These are phyloP conservation scores for Aspidoscelis tigris DNA, from an alignment of 2,113 vertebrate genomes.

Conservation along the genomic window DNA sequence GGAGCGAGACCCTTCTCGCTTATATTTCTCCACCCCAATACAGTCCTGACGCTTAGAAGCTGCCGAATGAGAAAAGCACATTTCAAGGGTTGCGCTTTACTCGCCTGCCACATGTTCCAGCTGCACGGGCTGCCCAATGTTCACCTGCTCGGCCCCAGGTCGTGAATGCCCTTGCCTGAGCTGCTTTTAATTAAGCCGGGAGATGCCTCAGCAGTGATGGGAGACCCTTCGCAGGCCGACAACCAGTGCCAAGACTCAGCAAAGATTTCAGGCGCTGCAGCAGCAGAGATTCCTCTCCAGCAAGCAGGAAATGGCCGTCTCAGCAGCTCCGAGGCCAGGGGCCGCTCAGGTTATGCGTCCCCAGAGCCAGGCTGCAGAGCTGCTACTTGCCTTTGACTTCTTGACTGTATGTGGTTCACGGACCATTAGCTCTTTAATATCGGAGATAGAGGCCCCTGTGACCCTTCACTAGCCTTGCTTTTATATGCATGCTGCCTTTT, in stretches of 20 bases:
- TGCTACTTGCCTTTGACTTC: neutral
- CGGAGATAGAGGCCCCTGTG: neutral
- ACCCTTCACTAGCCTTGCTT: neutral
- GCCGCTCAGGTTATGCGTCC: neutral
- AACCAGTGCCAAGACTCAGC: neutral
- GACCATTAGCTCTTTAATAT: neutral
- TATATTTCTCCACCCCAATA: neutral
- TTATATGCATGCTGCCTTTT: no score
- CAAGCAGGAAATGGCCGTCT: neutral
- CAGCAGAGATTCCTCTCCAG: neutral
- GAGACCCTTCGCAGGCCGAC: neutral
- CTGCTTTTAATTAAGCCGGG: constrained; percentile 15
- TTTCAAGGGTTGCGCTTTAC: neutral
- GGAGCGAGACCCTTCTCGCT: neutral
- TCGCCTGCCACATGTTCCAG: neutral
- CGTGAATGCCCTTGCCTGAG: neutral
- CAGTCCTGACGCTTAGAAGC: neutral
- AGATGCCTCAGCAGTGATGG: neutral
- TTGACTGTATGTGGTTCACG: neutral
- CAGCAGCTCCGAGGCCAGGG: neutral
- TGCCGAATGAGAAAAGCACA: constrained; percentile 8
- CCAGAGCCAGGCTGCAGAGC: neutral
- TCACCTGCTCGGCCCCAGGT: neutral
- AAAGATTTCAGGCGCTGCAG: neutral
- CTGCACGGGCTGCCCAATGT: neutral